phyloP scores from a whole-genome alignment of 2,113 vertebrate species.

The Dicrurus megarhynchus region DNA sequence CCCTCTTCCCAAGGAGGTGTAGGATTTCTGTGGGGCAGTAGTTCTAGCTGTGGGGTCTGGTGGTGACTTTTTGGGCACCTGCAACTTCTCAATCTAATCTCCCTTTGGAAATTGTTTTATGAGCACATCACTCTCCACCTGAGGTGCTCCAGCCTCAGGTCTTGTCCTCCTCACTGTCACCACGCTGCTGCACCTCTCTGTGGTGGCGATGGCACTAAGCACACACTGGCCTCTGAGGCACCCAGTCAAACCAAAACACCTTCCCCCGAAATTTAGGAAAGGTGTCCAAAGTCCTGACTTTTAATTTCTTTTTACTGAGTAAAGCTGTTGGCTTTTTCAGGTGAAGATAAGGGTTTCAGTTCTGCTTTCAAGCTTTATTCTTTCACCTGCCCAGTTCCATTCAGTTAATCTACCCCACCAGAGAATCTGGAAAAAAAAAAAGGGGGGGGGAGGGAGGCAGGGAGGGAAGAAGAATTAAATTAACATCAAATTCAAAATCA shows the following conservation, averaged over 20 bases:
- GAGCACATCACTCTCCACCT: background rate
- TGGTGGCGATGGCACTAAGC: background rate
- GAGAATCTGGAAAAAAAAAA: background rate
- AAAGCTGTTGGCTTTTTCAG: background rate
- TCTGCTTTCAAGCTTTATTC: background rate
- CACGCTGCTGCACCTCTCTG: fast-evolving
- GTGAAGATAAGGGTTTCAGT: background rate
- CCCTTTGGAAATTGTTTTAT: background rate
- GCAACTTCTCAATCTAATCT: background rate
- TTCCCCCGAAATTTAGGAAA: background rate
- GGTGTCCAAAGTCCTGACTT: background rate
- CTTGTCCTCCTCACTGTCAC: background rate
- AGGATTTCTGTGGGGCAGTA: background rate
- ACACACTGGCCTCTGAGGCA: background rate
- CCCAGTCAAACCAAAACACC: background rate
- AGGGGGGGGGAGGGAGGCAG: fast-evolving
- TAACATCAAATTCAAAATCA: constrained; percentile 44
- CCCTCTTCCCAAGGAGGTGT: background rate
- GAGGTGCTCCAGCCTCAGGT: background rate
- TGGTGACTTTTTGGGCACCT: background rate
- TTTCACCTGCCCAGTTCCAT: background rate
- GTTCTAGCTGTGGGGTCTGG: background rate
- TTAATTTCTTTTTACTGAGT: background rate
- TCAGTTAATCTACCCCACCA: background rate
- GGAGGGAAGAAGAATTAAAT: background rate